These are phyloP conservation scores for Equus przewalskii DNA, from an alignment of 2,113 vertebrate species.

Conservation along the genomic window DNA sequence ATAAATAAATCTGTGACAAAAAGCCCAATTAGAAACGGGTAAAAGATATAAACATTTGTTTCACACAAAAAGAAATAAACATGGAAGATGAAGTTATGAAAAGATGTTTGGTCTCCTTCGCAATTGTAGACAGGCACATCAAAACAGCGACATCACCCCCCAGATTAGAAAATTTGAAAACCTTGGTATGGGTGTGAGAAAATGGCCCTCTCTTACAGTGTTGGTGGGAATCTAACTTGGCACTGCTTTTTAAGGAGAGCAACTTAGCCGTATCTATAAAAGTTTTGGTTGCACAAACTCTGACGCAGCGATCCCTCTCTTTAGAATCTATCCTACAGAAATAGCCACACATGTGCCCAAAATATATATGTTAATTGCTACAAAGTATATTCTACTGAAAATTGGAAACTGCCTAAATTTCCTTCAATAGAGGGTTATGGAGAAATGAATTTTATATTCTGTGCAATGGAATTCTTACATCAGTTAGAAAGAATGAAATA, in stretches of 20 bases:
- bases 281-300: neutral
- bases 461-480: neutral
- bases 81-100: neutral
- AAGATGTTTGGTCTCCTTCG: neutral
- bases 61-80: neutral
- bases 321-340: neutral
- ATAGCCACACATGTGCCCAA: neutral
- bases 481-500: neutral
- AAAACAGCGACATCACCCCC: neutral
- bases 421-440: neutral
- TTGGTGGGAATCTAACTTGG: neutral
- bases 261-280: neutral
- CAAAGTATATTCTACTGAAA: neutral
- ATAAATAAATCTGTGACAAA: neutral
- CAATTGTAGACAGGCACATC: neutral
- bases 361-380: neutral
- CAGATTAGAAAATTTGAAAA: neutral
- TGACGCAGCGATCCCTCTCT: neutral
- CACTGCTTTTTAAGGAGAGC: neutral
- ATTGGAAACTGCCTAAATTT: neutral
- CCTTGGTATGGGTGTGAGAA: too few relatives aligned
- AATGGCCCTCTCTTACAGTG: fast-evolving
- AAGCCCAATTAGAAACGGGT: neutral
- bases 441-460: neutral
- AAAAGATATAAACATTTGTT: neutral